These are phyloP conservation scores for Arctopsyche grandis DNA, from an alignment of 1,140 invertebrate species.

Conservation along the genomic window DNA sequence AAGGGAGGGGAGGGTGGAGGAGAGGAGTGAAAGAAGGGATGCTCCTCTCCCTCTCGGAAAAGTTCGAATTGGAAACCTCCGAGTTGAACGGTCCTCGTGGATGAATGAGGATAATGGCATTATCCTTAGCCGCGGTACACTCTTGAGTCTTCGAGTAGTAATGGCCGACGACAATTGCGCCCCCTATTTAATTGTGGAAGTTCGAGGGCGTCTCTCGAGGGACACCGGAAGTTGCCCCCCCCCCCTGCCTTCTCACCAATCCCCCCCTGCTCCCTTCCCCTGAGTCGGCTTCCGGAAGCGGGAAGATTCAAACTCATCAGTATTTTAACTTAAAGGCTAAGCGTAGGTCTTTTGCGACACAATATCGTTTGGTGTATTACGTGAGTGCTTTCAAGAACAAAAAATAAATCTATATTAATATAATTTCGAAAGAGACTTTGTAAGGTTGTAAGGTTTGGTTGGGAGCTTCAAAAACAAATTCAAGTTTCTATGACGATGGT, in stretches of 20 bases:
- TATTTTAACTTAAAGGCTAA: neutral
- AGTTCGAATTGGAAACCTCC: neutral
- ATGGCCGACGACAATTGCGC: conserved; percentile 1
- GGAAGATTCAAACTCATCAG: neutral
- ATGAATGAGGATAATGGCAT: conserved; percentile 7
- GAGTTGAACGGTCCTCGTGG: neutral
- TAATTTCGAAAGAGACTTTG: too few relatives aligned
- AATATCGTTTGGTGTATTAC: too few relatives aligned
- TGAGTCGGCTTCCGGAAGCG: neutral
- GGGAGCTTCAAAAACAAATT: too few relatives aligned
- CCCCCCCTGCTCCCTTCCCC: too few relatives aligned
- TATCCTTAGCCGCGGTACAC: neutral
- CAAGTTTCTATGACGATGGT: too few relatives aligned
- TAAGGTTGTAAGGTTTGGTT: too few relatives aligned
- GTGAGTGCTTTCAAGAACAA: too few relatives aligned
- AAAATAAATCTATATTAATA: too few relatives aligned
- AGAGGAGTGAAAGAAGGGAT: too few relatives aligned
- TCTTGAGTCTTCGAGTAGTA: neutral
- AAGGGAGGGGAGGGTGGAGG: neutral
- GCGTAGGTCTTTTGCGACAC: neutral
- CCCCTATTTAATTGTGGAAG: neutral
- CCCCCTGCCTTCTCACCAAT: too few relatives aligned
- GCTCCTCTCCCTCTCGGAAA: neutral
- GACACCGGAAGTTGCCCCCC: neutral
- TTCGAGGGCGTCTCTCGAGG: neutral